Conservation (phyloP, 1,140 invertebrate species). For the Papilio xuthus region DNA sequence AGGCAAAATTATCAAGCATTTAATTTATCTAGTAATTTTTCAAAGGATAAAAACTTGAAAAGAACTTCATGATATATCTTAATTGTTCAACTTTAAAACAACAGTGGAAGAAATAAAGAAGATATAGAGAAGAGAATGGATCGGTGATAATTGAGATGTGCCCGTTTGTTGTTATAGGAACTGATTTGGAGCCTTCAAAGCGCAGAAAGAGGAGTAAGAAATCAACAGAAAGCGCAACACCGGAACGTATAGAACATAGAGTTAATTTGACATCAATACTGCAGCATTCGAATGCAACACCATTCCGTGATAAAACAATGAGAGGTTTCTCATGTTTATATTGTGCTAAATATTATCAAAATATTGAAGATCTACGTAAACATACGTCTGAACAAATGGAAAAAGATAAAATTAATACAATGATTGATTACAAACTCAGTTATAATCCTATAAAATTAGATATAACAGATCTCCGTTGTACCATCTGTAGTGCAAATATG, state of each 20-base stretch:
- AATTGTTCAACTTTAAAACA: too few relatives aligned
- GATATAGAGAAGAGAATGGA: conserved; percentile 53
- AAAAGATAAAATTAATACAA: conserved; percentile 72
- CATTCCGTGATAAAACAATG: conserved; percentile 73
- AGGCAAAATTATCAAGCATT: too few relatives aligned
- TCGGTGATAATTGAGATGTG: conserved; percentile 75
- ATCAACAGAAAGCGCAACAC: conserved; percentile 70
- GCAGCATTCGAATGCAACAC: conserved; percentile 74
- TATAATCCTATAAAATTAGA: conserved; percentile 77
- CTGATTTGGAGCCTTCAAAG: conserved; percentile 64
- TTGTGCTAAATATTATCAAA: conserved; percentile 67
- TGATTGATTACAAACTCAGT: conserved; percentile 76
- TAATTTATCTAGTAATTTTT: too few relatives aligned
- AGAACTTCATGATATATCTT: too few relatives aligned
- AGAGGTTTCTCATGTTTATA: conserved; percentile 76
- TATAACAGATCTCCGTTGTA: conserved; percentile 68
- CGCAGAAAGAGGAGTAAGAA: conserved; percentile 72
- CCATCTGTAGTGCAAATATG: conserved; percentile 61
- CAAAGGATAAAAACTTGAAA: too few relatives aligned
- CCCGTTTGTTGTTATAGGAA: conserved; percentile 78
- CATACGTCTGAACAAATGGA: conserved; percentile 67
- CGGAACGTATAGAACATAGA: conserved; percentile 74
- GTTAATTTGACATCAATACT: conserved; percentile 75
- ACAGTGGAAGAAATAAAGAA: background rate
- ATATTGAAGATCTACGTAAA: conserved; percentile 62